These are phyloP conservation scores for Atlantisia rogersi DNA, from an alignment of 2,113 vertebrate species.

Conservation along the genomic window DNA sequence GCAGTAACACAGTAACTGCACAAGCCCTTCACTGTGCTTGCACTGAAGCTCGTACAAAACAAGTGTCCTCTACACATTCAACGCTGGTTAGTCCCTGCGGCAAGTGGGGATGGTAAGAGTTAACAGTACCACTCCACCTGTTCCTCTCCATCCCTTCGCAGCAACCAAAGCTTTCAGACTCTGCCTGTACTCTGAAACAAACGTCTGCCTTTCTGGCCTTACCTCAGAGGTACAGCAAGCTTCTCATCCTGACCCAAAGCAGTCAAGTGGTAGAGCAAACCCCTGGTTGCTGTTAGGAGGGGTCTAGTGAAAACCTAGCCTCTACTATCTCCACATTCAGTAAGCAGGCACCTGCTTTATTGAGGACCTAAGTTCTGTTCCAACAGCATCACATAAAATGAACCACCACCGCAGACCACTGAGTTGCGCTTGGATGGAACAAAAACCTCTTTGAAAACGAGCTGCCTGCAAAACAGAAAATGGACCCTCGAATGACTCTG, in stretches of 20 bases:
- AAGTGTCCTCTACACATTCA: not conserved
- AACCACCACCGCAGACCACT: not conserved
- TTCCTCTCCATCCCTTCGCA: fast-evolving
- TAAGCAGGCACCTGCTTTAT: not conserved
- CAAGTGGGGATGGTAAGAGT: not conserved
- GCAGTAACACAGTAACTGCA: too few relatives aligned
- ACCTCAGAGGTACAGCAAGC: not conserved
- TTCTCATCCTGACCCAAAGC: not conserved
- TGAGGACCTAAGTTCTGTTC: not conserved
- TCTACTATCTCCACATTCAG: fast-evolving
- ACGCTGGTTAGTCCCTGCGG: not conserved
- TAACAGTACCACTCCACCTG: fast-evolving
- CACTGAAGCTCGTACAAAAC: not conserved
- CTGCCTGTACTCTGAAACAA: not conserved
- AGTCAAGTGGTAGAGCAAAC: not conserved
- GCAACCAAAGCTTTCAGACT: not conserved
- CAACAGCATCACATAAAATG: not conserved
- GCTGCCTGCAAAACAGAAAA: not conserved
- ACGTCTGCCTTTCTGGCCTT: fast-evolving
- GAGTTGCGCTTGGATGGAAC: not conserved
- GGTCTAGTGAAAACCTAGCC: not conserved
- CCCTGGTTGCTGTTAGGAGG: not conserved
- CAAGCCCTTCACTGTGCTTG: not conserved
- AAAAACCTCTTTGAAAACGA: not conserved
- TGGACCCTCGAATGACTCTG: fast-evolving